Evolutionary conservation across 2,113 vertebrate genomes (phyloP).

Genomic region (Amazona guildingii): DNA sequence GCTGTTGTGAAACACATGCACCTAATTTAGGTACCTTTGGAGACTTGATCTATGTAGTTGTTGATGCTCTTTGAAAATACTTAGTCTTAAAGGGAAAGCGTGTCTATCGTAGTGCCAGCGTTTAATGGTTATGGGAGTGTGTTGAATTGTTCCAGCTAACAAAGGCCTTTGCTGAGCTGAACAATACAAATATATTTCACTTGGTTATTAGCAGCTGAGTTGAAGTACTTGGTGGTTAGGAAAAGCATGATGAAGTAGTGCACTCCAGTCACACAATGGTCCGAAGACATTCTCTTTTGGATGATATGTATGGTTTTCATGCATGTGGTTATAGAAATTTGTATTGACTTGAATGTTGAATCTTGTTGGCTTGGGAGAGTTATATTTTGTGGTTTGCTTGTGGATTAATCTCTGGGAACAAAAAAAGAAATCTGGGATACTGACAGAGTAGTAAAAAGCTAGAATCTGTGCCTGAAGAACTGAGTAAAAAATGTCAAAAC

Average conservation of each 20-base stretch:
- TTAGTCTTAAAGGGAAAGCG: background rate
- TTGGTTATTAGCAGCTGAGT: background rate
- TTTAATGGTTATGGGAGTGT: background rate
- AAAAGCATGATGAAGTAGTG: background rate
- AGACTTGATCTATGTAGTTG: background rate
- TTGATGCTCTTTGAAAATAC: background rate
- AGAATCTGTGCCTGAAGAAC: background rate
- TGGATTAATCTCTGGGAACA: background rate
- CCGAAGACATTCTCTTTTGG: background rate
- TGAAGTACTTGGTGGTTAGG: background rate
- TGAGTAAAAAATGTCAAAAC: background rate
- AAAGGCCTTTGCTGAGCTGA: background rate
- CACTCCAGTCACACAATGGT: background rate
- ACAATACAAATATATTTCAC: background rate
- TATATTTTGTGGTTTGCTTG: background rate
- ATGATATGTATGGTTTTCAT: background rate
- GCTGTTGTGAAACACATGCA: background rate
- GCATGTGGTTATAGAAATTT: background rate
- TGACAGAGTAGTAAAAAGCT: background rate
- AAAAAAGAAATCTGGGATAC: background rate
- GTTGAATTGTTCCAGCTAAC: background rate
- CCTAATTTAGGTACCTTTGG: background rate
- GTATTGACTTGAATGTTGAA: background rate
- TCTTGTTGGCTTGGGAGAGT: background rate
- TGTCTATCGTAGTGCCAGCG: background rate